phyloP scores from a whole-genome alignment of 2,113 vertebrate species.

The Hemichromis elongatus region DNA sequence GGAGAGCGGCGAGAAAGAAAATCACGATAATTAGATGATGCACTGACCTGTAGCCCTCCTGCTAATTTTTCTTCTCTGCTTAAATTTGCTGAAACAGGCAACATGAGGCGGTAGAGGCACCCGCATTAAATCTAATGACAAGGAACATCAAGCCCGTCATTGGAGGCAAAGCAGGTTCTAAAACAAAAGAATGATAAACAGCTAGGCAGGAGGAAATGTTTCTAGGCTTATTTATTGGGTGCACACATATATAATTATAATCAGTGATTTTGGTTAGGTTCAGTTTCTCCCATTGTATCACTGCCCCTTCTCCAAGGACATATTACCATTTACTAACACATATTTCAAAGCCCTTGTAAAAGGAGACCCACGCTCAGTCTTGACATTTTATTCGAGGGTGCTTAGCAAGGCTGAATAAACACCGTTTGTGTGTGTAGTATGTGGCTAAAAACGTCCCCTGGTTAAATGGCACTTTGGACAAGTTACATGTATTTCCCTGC shows the following conservation, averaged over 20 bases:
- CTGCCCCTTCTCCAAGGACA: neutral
- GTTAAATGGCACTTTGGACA: neutral
- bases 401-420: neutral
- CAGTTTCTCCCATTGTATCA: neutral
- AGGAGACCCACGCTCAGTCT: neutral
- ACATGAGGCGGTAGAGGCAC: neutral
- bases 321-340: neutral
- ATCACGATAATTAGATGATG: slow-evolving; percentile 11
- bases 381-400: neutral
- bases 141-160: neutral
- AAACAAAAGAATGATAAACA: neutral
- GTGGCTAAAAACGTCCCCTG: neutral
- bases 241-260: neutral
- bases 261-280: neutral
- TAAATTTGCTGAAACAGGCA: neutral
- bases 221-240: neutral
- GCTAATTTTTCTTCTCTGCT: slow-evolving; percentile 11
- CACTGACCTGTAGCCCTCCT: slow-evolving; percentile 13
- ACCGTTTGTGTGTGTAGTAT: neutral
- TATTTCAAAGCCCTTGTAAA: neutral
- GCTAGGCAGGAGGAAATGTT: neutral
- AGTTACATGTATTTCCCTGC: neutral
- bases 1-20: neutral
- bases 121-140: neutral
- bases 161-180: neutral